Percentiles rank a stretch among this genome's conserved stretches.
Evolutionary conservation across 2,113 vertebrate genomes (phyloP).

Genomic region (Dascyllus trimaculatus): DNA sequence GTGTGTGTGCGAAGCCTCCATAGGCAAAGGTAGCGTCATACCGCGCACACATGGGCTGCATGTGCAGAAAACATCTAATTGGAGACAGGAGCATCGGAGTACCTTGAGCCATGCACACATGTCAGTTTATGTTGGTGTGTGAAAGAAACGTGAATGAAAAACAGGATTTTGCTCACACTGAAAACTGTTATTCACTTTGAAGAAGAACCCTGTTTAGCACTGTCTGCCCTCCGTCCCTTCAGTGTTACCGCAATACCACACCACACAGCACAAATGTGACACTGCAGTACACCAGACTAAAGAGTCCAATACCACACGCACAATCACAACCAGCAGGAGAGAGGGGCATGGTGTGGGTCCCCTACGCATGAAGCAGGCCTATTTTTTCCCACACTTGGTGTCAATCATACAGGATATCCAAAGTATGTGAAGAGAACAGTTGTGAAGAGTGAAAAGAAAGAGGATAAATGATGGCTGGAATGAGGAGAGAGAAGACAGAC

Average conservation of each 20-base stretch:
- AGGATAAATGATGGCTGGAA: slow-evolving; percentile 12
- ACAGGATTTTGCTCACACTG: slow-evolving; percentile 28
- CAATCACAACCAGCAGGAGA: slow-evolving; percentile 70
- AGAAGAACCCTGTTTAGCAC: slow-evolving; percentile 49
- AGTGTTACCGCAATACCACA: slow-evolving; percentile 55
- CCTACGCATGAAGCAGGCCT: slow-evolving; percentile 1
- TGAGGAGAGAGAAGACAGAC: slow-evolving; percentile 49
- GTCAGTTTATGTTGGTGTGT: slow-evolving; percentile 27
- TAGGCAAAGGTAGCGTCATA: slow-evolving; percentile 35
- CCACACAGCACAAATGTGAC: slow-evolving; percentile 58
- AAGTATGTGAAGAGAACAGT: slow-evolving; percentile 36
- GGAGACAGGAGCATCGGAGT: slow-evolving; percentile 49
- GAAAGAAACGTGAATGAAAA: slow-evolving; percentile 42
- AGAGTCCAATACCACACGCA: slow-evolving; percentile 48
- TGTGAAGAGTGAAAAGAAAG: slow-evolving; percentile 44
- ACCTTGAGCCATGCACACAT: slow-evolving; percentile 44
- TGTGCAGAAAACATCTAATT: slow-evolving; percentile 67
- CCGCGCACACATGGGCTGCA: slow-evolving; percentile 72
- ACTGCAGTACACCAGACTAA: slow-evolving; percentile 42
- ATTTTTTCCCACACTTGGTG: slow-evolving; percentile 4
- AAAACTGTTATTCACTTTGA: slow-evolving; percentile 52
- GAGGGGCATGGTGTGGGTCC: slow-evolving; percentile 16
- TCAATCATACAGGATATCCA: slow-evolving; percentile 38
- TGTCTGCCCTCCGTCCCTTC: slow-evolving; percentile 25
- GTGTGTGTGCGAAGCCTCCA: no score